These are phyloP conservation scores for Cinara cedri DNA, from an alignment of 2,888 invertebrate genomes.

Conservation along the genomic window DNA sequence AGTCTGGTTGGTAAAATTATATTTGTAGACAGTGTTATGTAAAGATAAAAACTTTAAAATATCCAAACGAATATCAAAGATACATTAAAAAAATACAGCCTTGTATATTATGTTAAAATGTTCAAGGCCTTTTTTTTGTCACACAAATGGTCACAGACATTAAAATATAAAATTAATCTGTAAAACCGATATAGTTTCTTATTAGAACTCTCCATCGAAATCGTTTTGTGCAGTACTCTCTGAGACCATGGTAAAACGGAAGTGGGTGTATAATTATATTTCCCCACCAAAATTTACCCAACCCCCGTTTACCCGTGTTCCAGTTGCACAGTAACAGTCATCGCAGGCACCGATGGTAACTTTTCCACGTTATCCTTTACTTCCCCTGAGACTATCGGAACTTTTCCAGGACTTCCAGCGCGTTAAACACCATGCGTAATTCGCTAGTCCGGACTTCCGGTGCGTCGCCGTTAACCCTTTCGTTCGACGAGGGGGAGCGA, in stretches of 20 bases:
- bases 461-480: constrained; percentile 39
- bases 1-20: too few relatives aligned
- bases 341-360: not conserved
- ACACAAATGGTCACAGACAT: too few relatives aligned
- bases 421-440: constrained; percentile 45
- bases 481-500: constrained; percentile 22
- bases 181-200: too few relatives aligned
- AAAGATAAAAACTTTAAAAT: too few relatives aligned
- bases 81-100: too few relatives aligned
- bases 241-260: too few relatives aligned
- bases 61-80: too few relatives aligned
- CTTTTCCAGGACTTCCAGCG: constrained; percentile 49
- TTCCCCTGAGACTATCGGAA: constrained; percentile 16
- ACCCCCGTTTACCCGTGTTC: not conserved
- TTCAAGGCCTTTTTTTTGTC: too few relatives aligned
- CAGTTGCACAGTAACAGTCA: not conserved
- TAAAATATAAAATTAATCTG: too few relatives aligned
- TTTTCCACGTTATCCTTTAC: not conserved
- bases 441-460: constrained; percentile 48
- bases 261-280: not conserved
- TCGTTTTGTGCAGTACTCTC: not conserved
- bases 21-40: too few relatives aligned
- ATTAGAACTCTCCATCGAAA: too few relatives aligned
- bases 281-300: not conserved
- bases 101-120: too few relatives aligned